These are phyloP conservation scores for Trypoxylus dichotomus DNA, from an alignment of 1,140 invertebrate species.

Conservation along the genomic window DNA sequence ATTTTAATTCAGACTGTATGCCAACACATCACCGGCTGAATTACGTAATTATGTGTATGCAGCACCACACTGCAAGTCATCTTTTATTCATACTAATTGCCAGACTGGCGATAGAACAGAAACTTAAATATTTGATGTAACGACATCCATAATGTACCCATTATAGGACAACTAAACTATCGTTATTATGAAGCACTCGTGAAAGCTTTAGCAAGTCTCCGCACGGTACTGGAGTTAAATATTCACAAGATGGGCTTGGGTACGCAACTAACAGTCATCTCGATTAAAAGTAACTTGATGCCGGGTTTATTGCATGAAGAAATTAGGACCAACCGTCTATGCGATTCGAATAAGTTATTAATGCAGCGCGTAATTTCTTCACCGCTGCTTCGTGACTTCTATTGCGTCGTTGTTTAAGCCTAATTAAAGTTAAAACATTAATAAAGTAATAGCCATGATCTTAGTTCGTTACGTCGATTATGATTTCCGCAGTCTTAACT, in stretches of 20 bases:
- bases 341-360: too few relatives aligned
- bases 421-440: too few relatives aligned
- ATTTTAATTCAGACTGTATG: not conserved
- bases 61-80: conserved; percentile 12
- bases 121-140: conserved; percentile 18
- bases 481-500: too few relatives aligned
- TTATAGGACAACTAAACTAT: conserved; percentile 20
- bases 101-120: not conserved
- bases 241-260: conserved; percentile 4
- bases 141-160: conserved; percentile 18
- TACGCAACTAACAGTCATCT: conserved; percentile 11
- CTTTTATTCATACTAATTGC: conserved; percentile 5
- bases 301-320: not conserved
- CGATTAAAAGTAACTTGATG: conserved; percentile 9
- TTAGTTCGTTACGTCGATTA: too few relatives aligned
- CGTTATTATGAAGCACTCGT: conserved; percentile 7
- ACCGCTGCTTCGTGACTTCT: too few relatives aligned
- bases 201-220: conserved; percentile 13
- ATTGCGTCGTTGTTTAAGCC: too few relatives aligned
- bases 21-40: not conserved
- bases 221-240: not conserved
- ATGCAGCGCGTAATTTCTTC: too few relatives aligned
- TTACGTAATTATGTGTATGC: conserved; percentile 17
- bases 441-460: too few relatives aligned
- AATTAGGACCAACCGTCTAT: too few relatives aligned